Evolutionary conservation across 1,140 invertebrate species (phyloP), one percentile per base, ranked within the genome.

Genomic region (Diorhabda elongata): DNA sequence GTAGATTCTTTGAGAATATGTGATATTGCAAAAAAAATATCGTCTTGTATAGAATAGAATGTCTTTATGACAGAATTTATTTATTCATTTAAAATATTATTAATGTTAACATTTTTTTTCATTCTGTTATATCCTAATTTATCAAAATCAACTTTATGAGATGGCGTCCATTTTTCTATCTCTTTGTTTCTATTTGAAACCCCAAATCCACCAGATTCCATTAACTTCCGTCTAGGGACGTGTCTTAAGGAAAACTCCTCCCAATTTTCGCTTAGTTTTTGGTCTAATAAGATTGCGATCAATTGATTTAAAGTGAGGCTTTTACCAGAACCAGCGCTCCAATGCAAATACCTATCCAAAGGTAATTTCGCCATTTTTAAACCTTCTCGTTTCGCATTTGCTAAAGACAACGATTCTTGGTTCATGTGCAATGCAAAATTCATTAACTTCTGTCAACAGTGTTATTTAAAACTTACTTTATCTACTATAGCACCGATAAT

Each of bases 401-500:
- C 92, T 66, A 96, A 76, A 11, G 94, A 92, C 2, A 95, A 72
- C 11, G 93, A 93, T 77, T 90, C 85, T 76, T 84, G 84, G 61
- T 86, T 85, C 0, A 78, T 59, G 87, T 89, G 74, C 58, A 71
- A 70, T 11, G 11, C 47, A 43, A 69, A 9, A 44, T 11, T 11
- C 11, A 11, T 11, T 11, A 11, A 11, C 11, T 11, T 11, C 11
- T 11, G 11, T 11, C 0, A 11, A 11, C 11, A 11, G 11, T 11
- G 11, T 11, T 11, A 11, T 11, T 66, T 11, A 11, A 11, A 11
- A 74, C 61, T 81, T 80, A 89, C 85, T 79, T 91, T 95, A 79
- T 97, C 94, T 58, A 96, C 92, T 81, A 95, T 89, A 67, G 86
- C 92, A 42, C 95, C 95, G 73, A 98, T 86, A 64, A 98, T 94